Evolutionary conservation across 2,888 invertebrate genomes (phyloP), one percentile per base, ranked within the genome.

Genomic region (Zele albiditarsus): DNA sequence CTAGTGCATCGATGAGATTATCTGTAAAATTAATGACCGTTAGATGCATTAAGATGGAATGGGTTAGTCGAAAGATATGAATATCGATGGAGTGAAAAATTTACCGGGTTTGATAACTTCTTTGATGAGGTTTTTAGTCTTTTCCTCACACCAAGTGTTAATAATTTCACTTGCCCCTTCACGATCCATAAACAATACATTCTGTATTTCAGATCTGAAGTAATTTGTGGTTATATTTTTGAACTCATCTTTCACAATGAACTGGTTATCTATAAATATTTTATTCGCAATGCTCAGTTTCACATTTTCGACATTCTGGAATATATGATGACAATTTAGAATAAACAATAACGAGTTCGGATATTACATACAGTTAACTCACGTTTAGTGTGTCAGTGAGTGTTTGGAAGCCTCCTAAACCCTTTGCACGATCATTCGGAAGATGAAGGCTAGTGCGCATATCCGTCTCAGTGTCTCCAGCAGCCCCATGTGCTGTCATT

Each of bases 121-220:
- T 81, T 93, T 93, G 75, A 98, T 98, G 87, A 94, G 96, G 8
- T 94, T 89, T 70, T 95, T 93, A 0, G 98, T 98, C 84, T 95
- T 92, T 5, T 91, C 88, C 84, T 94, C 93, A 57, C 92, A 96
- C 96, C 97, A 97, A 49, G 88, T 82, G 85, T 98, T 98, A 66
- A 98, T 97, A 0, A 86, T 88, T 3, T 87, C 79, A 5, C 90
- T 88, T 0, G 90, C 81, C 0, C 91, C 91, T 0, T 85, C 88
- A 0, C 81, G 83, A 0, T 91, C 87, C 0, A 73, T 80, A 81
- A 96, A 96, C 83, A 95, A 87, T 0, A 95, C 78, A 65, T 90
- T 90, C 83, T 94, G 91, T 6, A 93, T 91, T 42, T 91, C 92
- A 0, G 95, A 92, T 60, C 91, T 89, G 84, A 95, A 96, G 38